Evolutionary conservation across 1,140 invertebrate genomes (phyloP).

Genomic region (Eumeta japonica): DNA sequence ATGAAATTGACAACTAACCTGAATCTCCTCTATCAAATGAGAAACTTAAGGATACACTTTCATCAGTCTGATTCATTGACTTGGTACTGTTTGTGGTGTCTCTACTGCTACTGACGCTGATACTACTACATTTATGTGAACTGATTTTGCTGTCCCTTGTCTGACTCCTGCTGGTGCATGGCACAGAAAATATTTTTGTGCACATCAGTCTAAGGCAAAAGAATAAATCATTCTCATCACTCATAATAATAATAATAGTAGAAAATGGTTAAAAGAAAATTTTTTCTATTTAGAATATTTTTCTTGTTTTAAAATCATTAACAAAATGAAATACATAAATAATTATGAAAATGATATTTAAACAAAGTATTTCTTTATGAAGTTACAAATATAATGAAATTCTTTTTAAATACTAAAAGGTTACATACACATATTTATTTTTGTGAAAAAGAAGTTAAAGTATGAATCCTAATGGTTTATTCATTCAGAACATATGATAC

Average conservation of each 20-base stretch:
- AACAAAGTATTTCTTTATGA: neutral
- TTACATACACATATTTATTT: too few relatives aligned
- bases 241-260: neutral
- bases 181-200: conserved; percentile 69
- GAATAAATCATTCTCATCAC: conserved; percentile 1
- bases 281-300: neutral
- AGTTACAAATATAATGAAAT: neutral
- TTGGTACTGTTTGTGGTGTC: conserved; percentile 18
- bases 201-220: conserved; percentile 59
- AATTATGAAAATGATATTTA: neutral
- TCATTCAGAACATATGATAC: too few relatives aligned
- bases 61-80: conserved; percentile 31
- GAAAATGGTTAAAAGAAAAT: neutral
- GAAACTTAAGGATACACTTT: conserved; percentile 42
- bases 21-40: conserved; percentile 48
- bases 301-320: neutral
- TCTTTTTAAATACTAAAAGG: neutral
- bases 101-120: conserved; percentile 12
- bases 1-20: too few relatives aligned
- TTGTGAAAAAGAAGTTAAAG: too few relatives aligned
- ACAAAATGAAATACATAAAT: neutral
- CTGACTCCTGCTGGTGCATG: conserved; percentile 30
- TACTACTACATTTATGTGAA: neutral
- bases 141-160: conserved; percentile 13
- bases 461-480: too few relatives aligned